Conservation (phyloP, 2,888 invertebrate species). For the Taenaris catops region DNA sequence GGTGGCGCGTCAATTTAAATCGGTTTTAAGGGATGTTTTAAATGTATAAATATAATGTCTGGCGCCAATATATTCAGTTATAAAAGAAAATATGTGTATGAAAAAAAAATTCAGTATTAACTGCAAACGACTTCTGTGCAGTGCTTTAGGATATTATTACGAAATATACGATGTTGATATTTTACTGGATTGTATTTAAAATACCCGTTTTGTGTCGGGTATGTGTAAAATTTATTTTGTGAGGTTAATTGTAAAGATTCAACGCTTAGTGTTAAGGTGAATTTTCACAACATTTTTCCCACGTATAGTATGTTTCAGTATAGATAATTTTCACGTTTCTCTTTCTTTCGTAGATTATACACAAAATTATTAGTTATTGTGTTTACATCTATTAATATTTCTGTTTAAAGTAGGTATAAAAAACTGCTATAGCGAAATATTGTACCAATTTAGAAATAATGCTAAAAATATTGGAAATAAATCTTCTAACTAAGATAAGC, state of each 20-base stretch:
- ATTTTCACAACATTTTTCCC: constrained; percentile 10
- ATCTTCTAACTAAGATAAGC: no score
- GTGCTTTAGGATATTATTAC: constrained; percentile 35
- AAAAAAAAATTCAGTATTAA: constrained; percentile 57
- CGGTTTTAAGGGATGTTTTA: not conserved
- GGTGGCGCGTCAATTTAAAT: not conserved
- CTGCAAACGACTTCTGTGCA: constrained; percentile 42
- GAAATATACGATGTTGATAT: constrained; percentile 21
- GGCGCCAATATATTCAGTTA: not conserved
- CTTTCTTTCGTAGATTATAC: no score
- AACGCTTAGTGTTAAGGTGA: constrained; percentile 13
- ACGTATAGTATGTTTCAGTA: no score
- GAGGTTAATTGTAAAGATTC: constrained; percentile 51
- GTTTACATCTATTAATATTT: no score
- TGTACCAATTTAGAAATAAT: no score
- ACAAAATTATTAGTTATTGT: no score
- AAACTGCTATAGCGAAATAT: no score
- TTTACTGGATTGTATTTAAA: constrained; percentile 20
- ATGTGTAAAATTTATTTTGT: constrained; percentile 27
- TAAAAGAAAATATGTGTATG: not conserved
- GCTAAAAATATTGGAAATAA: no score
- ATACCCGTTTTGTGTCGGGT: constrained; percentile 15
- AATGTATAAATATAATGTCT: not conserved
- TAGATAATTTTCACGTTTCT: no score
- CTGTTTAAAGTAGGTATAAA: no score